These are phyloP conservation scores for Drosophila nr. fundita DNA, from an alignment of 2,888 invertebrate genomes.

Conservation along the genomic window DNA sequence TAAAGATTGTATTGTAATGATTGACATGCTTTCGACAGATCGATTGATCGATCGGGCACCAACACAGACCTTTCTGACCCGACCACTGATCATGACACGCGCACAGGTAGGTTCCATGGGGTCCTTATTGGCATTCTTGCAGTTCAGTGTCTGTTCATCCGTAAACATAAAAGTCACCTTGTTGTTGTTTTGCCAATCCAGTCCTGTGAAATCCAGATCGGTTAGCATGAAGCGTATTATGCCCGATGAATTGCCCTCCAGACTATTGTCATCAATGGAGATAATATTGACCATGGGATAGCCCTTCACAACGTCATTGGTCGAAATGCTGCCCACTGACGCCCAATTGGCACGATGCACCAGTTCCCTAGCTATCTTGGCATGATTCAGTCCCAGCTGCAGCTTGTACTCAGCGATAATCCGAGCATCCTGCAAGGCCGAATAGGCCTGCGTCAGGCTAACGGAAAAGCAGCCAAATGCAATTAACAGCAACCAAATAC, in stretches of 20 bases:
- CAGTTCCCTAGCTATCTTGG: slow-evolving; percentile 81
- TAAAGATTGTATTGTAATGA: background rate
- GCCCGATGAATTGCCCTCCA: slow-evolving; percentile 78
- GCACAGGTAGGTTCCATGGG: slow-evolving; percentile 85
- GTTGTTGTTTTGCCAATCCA: slow-evolving; percentile 81
- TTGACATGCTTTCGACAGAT: background rate
- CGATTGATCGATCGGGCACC: too few species aligned
- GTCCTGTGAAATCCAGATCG: slow-evolving; percentile 84
- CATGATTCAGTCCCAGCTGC: slow-evolving; percentile 72
- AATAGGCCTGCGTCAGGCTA: slow-evolving; percentile 58
- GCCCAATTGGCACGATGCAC: slow-evolving; percentile 84
- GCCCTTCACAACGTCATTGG: slow-evolving; percentile 68
- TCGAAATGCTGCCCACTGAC: slow-evolving; percentile 83
- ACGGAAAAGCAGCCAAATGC: slow-evolving; percentile 30
- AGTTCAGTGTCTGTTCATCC: slow-evolving; percentile 82
- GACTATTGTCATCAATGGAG: slow-evolving; percentile 83
- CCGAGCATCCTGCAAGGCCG: slow-evolving; percentile 72
- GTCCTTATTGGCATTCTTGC: slow-evolving; percentile 74
- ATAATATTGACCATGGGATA: slow-evolving; percentile 85
- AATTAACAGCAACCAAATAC: slow-evolving; percentile 25
- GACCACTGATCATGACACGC: slow-evolving; percentile 82
- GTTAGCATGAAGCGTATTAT: slow-evolving; percentile 83
- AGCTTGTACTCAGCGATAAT: slow-evolving; percentile 71
- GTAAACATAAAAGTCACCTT: slow-evolving; percentile 82
- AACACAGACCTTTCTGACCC: slow-evolving; percentile 72